These are phyloP conservation scores for Discoglossus pictus DNA, from an alignment of 2,797 vertebrate species.

Conservation along the genomic window DNA sequence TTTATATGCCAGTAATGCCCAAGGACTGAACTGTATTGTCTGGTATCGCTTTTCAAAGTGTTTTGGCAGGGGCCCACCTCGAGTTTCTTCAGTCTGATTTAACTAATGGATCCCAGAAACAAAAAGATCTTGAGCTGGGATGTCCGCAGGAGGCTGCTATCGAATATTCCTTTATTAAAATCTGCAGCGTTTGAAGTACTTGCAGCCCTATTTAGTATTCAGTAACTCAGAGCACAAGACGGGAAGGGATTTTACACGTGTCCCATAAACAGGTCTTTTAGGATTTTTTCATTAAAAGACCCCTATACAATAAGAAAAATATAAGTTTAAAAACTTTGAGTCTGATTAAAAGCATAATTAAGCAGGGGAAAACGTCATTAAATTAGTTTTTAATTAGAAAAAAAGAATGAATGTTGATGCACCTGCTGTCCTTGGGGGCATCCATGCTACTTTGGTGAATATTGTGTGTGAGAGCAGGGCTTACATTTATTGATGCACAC, in stretches of 20 bases:
- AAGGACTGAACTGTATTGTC: conserved; percentile 55
- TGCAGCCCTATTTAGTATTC: background rate
- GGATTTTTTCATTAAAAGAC: too few relatives aligned
- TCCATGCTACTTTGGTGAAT: too few relatives aligned
- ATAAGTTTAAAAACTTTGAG: too few relatives aligned
- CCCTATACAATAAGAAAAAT: too few relatives aligned
- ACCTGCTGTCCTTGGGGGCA: too few relatives aligned
- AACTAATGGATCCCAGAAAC: conserved; percentile 59
- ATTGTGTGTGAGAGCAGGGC: too few relatives aligned
- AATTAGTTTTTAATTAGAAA: too few relatives aligned
- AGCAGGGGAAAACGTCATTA: too few relatives aligned
- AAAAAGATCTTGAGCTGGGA: background rate
- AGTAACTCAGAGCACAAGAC: background rate
- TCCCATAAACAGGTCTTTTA: background rate
- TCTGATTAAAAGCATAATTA: too few relatives aligned
- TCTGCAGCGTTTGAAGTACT: background rate
- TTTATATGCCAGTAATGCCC: background rate
- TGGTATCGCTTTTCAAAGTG: conserved; percentile 60
- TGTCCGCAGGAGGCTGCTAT: background rate
- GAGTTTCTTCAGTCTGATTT: conserved; percentile 65
- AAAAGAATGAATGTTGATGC: too few relatives aligned
- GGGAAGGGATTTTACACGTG: background rate
- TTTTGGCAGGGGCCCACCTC: conserved; percentile 56
- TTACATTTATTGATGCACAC: too few relatives aligned
- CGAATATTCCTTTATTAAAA: background rate